Conservation (phyloP, 2,797 vertebrate genomes). For the Spinus olivaceus region DNA sequence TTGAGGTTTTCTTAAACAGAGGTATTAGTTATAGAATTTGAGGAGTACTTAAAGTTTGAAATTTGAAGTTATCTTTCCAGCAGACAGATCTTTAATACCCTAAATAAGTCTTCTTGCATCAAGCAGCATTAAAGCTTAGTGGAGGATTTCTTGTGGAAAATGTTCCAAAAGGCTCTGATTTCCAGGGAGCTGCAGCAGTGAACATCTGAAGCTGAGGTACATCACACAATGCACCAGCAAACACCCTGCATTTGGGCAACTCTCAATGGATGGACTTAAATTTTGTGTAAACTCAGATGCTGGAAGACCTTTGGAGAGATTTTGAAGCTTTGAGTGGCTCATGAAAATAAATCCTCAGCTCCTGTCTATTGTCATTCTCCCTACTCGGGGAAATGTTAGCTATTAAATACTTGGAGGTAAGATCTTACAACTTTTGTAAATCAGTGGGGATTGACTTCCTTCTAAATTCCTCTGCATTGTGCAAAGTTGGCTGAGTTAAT, state of each 20-base stretch:
- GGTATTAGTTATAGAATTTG: background rate
- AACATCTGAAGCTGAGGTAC: background rate
- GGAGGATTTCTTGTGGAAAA: background rate
- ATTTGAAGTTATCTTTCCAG: background rate
- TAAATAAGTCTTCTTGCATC: background rate
- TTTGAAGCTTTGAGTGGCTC: background rate
- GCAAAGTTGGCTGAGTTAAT: background rate
- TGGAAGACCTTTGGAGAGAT: background rate
- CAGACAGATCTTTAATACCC: background rate
- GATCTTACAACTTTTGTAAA: background rate
- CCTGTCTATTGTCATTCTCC: too few relatives aligned
- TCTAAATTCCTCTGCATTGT: background rate
- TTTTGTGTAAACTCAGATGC: background rate
- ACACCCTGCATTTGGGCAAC: background rate
- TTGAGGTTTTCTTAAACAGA: background rate
- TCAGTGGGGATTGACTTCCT: background rate
- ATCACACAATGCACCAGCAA: background rate
- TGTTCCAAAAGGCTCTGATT: background rate
- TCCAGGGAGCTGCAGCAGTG: background rate
- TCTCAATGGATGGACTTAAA: background rate
- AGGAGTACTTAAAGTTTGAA: background rate
- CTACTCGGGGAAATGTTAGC: too few relatives aligned
- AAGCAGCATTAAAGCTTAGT: constrained; percentile 6
- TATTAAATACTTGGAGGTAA: background rate
- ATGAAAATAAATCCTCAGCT: background rate